These are phyloP conservation scores for Dendropsophus ebraccatus DNA, from an alignment of 2,113 vertebrate species.

Conservation along the genomic window DNA sequence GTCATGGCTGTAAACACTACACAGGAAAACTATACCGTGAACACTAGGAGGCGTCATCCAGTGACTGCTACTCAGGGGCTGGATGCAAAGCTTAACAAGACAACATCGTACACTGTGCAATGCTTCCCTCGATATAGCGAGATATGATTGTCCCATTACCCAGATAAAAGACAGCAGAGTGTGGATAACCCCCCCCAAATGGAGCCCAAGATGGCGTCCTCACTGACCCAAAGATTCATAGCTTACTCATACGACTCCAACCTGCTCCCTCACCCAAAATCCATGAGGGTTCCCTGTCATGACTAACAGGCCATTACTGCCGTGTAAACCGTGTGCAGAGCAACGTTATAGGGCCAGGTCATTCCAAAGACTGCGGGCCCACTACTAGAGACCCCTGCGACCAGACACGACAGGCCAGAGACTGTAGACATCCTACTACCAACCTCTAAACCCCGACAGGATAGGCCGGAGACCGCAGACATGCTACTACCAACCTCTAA, in stretches of 20 bases:
- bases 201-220: neutral
- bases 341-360: neutral
- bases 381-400: neutral
- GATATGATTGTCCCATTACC: constrained; percentile 18
- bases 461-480: too few relatives aligned
- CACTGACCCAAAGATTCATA: neutral
- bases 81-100: neutral
- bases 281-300: neutral
- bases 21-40: neutral
- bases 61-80: neutral
- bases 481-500: too few relatives aligned
- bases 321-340: neutral
- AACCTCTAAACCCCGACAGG: neutral
- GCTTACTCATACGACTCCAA: too few relatives aligned
- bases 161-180: neutral
- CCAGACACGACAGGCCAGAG: neutral
- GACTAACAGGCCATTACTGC: neutral
- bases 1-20: constrained; percentile 22
- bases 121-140: neutral
- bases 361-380: neutral
- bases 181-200: neutral
- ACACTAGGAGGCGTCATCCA: constrained; percentile 13
- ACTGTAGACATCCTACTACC: neutral
- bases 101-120: neutral
- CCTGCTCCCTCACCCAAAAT: too few relatives aligned